Percentiles rank a stretch among this genome's conserved stretches.
Evolutionary conservation across 2,797 vertebrate species (phyloP).

Genomic region (Syndactyla subalaris): DNA sequence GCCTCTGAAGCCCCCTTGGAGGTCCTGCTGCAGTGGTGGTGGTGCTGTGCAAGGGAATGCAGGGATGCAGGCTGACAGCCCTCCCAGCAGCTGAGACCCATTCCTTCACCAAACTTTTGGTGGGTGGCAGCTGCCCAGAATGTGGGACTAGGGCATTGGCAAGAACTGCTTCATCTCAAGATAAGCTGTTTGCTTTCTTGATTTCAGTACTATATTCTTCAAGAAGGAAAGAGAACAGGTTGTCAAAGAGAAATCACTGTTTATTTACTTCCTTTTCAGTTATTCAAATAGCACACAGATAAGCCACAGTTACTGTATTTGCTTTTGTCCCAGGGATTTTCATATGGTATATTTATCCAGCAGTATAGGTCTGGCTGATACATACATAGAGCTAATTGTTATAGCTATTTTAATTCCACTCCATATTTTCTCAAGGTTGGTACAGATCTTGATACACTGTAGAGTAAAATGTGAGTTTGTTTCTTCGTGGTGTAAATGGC

Average conservation of each 20-base stretch:
- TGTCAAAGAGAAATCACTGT: slow-evolving; percentile 24
- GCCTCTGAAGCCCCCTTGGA: background rate
- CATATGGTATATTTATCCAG: slow-evolving; percentile 30
- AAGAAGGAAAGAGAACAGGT: slow-evolving; percentile 9
- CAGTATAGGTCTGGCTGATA: slow-evolving; percentile 35
- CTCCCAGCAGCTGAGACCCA: background rate
- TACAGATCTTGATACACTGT: background rate
- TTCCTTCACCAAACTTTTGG: background rate
- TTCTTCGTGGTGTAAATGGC: slow-evolving; percentile 20
- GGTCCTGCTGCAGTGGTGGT: fast-evolving
- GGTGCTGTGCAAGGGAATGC: fast-evolving
- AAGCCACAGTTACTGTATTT: slow-evolving; percentile 8
- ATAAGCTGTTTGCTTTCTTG: background rate
- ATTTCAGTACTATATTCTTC: background rate
- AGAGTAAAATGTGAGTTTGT: slow-evolving; percentile 23
- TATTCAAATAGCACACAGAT: slow-evolving; percentile 58
- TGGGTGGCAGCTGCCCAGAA: background rate
- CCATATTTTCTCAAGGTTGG: background rate
- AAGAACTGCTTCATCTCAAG: background rate
- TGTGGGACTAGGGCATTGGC: fast-evolving
- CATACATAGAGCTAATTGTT: slow-evolving; percentile 40
- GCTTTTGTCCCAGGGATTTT: slow-evolving; percentile 41
- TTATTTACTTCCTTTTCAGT: slow-evolving; percentile 42
- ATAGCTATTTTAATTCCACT: slow-evolving; percentile 13
- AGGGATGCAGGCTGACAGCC: background rate